These are phyloP conservation scores for Mico argentatus DNA, from an alignment of 2,797 vertebrate genomes.

Conservation along the genomic window DNA sequence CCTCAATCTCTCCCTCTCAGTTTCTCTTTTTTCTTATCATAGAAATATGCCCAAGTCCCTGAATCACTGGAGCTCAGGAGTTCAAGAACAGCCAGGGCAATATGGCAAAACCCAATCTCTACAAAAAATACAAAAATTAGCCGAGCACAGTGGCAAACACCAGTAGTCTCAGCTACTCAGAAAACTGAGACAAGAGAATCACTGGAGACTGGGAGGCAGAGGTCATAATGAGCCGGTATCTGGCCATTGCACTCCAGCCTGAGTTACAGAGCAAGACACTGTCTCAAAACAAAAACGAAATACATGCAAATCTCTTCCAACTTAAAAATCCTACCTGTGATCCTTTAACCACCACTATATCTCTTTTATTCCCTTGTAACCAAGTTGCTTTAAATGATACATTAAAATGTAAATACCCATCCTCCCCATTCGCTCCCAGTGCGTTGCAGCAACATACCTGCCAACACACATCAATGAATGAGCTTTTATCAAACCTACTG, in stretches of 20 bases:
- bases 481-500: background rate
- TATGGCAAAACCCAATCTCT: background rate
- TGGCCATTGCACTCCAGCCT: background rate
- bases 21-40: background rate
- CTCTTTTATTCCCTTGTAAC: background rate
- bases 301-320: background rate
- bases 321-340: background rate
- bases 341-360: background rate
- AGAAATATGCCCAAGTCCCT: background rate
- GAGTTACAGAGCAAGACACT: background rate
- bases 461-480: background rate
- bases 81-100: background rate
- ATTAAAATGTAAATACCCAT: background rate
- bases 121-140: background rate
- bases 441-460: background rate
- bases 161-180: background rate
- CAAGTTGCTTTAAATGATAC: background rate
- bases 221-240: background rate
- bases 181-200: background rate
- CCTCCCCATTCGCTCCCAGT: background rate
- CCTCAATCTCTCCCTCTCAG: background rate
- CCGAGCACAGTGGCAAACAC: background rate
- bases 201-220: background rate
- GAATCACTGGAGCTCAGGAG: background rate
- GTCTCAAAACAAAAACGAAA: background rate